Conservation (phyloP, 2,113 vertebrate genomes). For the Rhadina sibilatrix region DNA sequence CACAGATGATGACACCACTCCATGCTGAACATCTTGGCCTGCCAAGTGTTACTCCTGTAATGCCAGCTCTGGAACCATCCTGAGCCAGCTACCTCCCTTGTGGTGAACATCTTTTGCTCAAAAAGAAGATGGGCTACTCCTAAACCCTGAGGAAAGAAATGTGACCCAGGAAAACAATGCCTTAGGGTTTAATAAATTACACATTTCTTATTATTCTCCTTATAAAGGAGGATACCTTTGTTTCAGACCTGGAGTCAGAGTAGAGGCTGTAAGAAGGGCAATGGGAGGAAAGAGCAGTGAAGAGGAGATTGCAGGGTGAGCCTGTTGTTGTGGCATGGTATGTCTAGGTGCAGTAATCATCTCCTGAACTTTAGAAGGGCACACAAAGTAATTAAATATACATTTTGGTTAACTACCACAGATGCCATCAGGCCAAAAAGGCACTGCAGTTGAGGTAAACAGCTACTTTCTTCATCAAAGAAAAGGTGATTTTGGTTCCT, state of each 20-base stretch:
- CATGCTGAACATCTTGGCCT: neutral
- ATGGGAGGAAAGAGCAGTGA: neutral
- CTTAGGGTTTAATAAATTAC: neutral
- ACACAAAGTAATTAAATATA: neutral
- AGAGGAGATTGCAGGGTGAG: neutral
- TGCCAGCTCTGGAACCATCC: neutral
- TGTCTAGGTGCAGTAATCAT: rapidly evolving
- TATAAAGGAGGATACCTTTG: neutral
- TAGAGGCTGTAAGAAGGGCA: neutral
- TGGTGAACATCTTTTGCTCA: neutral
- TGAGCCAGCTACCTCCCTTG: rapidly evolving
- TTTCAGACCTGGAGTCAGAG: neutral
- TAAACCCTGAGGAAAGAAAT: neutral
- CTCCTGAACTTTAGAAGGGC: neutral
- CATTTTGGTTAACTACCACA: neutral
- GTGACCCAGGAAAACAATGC: neutral
- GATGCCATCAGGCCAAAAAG: neutral
- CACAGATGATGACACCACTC: neutral
- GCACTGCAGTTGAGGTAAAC: neutral
- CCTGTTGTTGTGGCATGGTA: neutral
- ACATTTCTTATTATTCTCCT: neutral
- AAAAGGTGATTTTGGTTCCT: neutral
- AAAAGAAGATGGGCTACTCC: neutral
- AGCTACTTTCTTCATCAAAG: neutral
- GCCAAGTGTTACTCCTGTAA: neutral